A percentile compares a stretch with the other conserved stretches of the same genome.
These are phyloP conservation scores for Aix galericulata DNA, from an alignment of 2,113 vertebrate genomes.

Conservation along the genomic window DNA sequence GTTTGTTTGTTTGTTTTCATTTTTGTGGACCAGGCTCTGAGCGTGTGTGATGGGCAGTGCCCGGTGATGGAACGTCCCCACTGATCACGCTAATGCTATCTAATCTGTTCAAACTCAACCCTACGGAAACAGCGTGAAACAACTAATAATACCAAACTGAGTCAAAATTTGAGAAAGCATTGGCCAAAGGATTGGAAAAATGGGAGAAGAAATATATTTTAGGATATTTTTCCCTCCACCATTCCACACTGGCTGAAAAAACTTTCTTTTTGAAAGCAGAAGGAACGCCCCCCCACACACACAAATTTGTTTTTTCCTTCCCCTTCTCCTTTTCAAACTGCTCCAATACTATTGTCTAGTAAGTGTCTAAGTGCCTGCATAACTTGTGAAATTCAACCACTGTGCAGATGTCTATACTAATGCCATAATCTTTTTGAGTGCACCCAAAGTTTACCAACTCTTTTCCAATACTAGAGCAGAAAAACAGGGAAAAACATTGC, in stretches of 20 bases:
- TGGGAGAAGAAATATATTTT: neutral
- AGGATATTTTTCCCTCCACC: neutral
- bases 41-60: fast-evolving
- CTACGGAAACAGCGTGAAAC: neutral
- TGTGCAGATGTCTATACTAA: neutral
- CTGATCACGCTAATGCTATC: fast-evolving
- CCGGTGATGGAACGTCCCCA: neutral
- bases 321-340: neutral
- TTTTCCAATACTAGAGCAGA: neutral
- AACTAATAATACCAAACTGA: neutral
- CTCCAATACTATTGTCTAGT: neutral
- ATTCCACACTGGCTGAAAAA: neutral
- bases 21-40: neutral
- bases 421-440: neutral
- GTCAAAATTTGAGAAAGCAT: neutral
- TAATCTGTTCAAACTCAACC: neutral
- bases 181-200: neutral
- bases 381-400: constrained; percentile 4
- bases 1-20: neutral
- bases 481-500: neutral
- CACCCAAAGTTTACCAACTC: neutral
- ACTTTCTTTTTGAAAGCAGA: neutral
- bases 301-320: neutral
- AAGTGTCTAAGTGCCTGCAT: neutral
- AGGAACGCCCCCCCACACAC: neutral